Evolutionary conservation across 2,113 vertebrate genomes (phyloP).

Genomic region (Takifugu flavidus): DNA sequence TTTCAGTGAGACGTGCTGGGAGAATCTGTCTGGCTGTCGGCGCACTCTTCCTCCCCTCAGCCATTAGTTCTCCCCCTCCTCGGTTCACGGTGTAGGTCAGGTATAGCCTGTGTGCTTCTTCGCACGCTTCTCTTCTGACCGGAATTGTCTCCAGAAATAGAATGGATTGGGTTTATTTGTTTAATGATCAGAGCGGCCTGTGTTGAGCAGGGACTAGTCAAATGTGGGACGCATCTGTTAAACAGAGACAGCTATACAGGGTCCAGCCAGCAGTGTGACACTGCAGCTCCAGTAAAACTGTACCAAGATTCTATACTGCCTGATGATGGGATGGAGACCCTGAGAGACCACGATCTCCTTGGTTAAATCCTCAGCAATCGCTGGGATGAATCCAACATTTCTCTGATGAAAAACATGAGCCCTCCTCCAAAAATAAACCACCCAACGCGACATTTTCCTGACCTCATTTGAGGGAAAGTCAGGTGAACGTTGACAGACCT

Average conservation of each 20-base stretch:
- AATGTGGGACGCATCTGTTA: not conserved
- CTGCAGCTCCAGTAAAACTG: not conserved
- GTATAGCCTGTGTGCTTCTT: not conserved
- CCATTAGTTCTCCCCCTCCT: slow-evolving; percentile 1
- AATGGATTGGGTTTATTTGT: not conserved
- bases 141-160: not conserved
- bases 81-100: not conserved
- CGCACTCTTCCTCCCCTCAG: not conserved
- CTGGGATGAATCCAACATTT: too few species aligned
- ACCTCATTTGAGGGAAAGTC: too few species aligned
- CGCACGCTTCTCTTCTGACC: not conserved
- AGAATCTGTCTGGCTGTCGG: slow-evolving; percentile 22
- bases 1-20: slow-evolving; percentile 22
- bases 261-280: not conserved
- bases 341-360: too few species aligned
- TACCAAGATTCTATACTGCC: not conserved
- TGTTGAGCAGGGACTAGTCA: not conserved
- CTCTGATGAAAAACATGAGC: too few species aligned
- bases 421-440: too few species aligned
- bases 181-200: not conserved
- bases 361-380: too few species aligned
- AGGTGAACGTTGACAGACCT: too few species aligned
- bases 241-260: not conserved
- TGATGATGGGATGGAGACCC: not conserved
- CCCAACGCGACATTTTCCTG: too few species aligned